Evolutionary conservation across 1,140 invertebrate species (phyloP).

Genomic region (Scylla paramamosain): DNA sequence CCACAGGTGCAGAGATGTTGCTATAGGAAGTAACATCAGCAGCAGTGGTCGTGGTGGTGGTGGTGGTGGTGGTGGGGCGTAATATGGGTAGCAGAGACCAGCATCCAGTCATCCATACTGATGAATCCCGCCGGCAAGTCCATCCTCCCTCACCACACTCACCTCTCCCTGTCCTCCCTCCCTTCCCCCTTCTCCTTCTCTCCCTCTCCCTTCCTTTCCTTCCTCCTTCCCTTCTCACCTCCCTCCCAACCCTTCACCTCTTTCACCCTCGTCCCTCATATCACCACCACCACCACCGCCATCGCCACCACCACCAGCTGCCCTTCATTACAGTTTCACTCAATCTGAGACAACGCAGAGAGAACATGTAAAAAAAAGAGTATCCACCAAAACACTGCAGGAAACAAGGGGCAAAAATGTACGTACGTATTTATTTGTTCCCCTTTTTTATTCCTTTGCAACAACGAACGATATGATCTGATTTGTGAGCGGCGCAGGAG

Average conservation of each 20-base stretch:
- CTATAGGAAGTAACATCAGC: background rate
- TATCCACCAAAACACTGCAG: background rate
- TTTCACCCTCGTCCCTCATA: background rate
- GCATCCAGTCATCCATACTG: slow-evolving; percentile 55
- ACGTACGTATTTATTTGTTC: background rate
- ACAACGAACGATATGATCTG: background rate
- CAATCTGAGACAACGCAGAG: background rate
- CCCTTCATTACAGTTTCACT: background rate
- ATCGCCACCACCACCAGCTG: slow-evolving; percentile 22
- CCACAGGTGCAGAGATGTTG: too few species aligned
- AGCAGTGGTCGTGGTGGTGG: background rate
- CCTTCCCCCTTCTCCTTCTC: background rate
- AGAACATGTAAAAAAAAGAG: background rate
- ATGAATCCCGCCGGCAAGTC: slow-evolving; percentile 35
- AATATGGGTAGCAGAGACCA: slow-evolving; percentile 57
- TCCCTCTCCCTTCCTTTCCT: background rate
- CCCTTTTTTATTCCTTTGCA: background rate
- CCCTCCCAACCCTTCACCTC: background rate
- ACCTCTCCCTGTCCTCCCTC: background rate
- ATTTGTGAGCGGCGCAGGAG: slow-evolving; percentile 17
- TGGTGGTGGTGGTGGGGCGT: slow-evolving; percentile 42
- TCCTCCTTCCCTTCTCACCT: background rate
- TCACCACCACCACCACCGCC: slow-evolving; percentile 28
- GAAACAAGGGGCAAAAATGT: background rate
- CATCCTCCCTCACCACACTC: background rate